Conservation (phyloP, 2,888 invertebrate genomes). For the Drosophila phalerata region DNA sequence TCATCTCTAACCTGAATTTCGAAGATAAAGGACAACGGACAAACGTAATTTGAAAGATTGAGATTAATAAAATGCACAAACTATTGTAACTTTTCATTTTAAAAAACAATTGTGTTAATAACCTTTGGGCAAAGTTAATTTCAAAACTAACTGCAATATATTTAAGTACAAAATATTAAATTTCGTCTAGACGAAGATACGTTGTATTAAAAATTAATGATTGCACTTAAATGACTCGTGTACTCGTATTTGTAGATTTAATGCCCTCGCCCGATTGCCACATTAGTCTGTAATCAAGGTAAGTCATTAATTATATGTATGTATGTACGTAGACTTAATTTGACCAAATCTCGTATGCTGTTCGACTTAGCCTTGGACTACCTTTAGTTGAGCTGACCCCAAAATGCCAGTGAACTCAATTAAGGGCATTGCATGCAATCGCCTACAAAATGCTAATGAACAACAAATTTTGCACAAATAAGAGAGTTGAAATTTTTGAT, state of each 20-base stretch:
- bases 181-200: constrained; percentile 10
- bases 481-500: constrained; percentile 28
- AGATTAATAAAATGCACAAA: too few relatives aligned
- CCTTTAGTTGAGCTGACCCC: constrained; percentile 29
- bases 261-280: constrained; percentile 5
- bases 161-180: background rate
- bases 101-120: too few relatives aligned
- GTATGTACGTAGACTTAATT: constrained; percentile 6
- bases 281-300: constrained; percentile 22
- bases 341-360: constrained; percentile 11
- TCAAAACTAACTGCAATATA: too few relatives aligned
- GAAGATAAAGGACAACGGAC: too few relatives aligned
- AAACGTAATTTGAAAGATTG: too few relatives aligned
- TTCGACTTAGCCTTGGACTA: constrained; percentile 1
- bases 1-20: too few relatives aligned
- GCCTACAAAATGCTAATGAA: constrained; percentile 53
- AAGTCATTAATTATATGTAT: constrained; percentile 26
- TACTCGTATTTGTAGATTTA: background rate
- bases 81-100: too few relatives aligned
- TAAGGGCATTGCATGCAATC: constrained; percentile 36
- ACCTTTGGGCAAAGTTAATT: too few relatives aligned
- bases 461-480: constrained; percentile 31
- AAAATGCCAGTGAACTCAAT: constrained; percentile 51
- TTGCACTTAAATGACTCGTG: constrained; percentile 12
- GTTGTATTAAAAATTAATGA: constrained; percentile 3